Base-by-base conservation (phyloP, 2,888 invertebrate species). In the Drosophila nigricruria region DNA sequence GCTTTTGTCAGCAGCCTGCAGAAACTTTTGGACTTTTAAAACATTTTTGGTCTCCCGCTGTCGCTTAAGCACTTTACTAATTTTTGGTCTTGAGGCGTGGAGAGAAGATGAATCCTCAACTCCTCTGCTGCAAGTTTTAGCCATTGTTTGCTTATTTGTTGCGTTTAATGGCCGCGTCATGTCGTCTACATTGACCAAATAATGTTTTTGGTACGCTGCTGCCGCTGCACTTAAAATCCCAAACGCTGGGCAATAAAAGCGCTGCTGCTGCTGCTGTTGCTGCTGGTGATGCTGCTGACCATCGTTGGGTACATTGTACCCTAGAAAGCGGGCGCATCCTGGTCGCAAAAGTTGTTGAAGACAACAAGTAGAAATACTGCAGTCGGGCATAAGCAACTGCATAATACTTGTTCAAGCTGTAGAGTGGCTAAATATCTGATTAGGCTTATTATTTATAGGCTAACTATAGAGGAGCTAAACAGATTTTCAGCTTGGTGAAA, bases 181-280 rank as follows among this genome's bases (percentile, higher is more conserved):
- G 89, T 81, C 85, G 87, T 87, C 87, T 87, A 89, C 88, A 87
- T 89, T 87, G 89, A 79, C 88, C 89, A 85, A 89, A 85, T 84
- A 87, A 87, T 87, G 87, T 83, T 75, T 73, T 73, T 53, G 70
- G 60, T 47, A 78, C 71, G 65, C 61, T 77, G 78, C 66, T 79
- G 57, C 47, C 59, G 70, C 63, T 70, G 74, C 76, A 87, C 91
- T 91, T 91, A 89, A 91, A 90, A 91, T 90, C 90, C 91, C 91
- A 90, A 49, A 68, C 77, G 87, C 82, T 81, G 82, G 79, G 90
- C 85, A 91, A 92, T 91, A 91, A 91, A 92, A 91, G 80, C 69
- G 64, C 54, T 69, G 73, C 57, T 81, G 61, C 56, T 76, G 78
- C 66, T 78, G 54, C 45, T 77, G 73, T 71, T 82, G 61, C 53